Evolutionary conservation across 2,113 vertebrate genomes (phyloP).

Genomic region (Mormyrus lacerda): DNA sequence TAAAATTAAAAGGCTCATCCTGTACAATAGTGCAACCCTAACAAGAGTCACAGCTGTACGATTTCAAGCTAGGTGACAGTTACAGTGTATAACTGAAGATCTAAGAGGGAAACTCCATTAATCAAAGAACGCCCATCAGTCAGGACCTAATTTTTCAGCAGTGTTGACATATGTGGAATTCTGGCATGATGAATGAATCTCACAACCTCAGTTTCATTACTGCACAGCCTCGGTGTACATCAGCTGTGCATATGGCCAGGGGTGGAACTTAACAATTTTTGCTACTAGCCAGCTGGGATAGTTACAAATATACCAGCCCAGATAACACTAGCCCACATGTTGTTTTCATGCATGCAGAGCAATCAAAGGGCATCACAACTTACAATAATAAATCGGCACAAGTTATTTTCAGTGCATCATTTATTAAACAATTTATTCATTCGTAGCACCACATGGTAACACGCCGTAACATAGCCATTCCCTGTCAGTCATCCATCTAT

Average conservation of each 20-base stretch:
- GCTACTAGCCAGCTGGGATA: neutral
- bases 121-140: conserved; percentile 18
- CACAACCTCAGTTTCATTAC: neutral
- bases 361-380: neutral
- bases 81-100: conserved; percentile 18
- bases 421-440: neutral
- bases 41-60: conserved; percentile 4
- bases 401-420: neutral
- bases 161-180: conserved; percentile 23
- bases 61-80: conserved; percentile 3
- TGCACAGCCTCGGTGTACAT: neutral
- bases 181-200: conserved; percentile 23
- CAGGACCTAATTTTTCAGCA: neutral
- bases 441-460: neutral
- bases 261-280: neutral
- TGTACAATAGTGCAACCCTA: neutral
- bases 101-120: neutral
- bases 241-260: neutral
- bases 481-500: neutral
- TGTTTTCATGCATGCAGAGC: neutral
- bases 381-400: neutral
- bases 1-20: neutral
- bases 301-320: neutral
- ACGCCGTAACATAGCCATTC: neutral
- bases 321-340: neutral